These are phyloP conservation scores for Perdita meconis DNA, from an alignment of 2,888 invertebrate species.

Conservation along the genomic window DNA sequence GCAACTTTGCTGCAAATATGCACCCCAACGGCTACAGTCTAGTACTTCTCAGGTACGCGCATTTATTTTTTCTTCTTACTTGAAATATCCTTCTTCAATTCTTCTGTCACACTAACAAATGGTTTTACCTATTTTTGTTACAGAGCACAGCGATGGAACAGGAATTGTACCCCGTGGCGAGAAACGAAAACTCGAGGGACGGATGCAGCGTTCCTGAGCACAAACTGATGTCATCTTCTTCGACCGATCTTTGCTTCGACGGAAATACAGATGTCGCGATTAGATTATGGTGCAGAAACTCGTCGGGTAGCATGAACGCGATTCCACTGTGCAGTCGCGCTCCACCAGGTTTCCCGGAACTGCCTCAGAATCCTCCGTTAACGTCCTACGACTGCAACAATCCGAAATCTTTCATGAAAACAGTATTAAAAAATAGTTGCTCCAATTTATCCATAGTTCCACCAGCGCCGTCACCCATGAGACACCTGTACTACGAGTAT, in stretches of 20 bases:
- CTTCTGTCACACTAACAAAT: neutral
- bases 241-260: slow-evolving; percentile 29
- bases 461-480: slow-evolving; percentile 42
- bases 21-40: neutral
- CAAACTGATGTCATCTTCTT: slow-evolving; percentile 24
- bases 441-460: neutral
- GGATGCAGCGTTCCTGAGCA: neutral
- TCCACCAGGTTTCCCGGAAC: slow-evolving; percentile 37
- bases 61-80: too few species aligned
- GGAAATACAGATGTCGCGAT: neutral
- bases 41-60: neutral
- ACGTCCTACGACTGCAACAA: neutral
- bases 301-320: neutral
- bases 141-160: slow-evolving; percentile 10
- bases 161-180: slow-evolving; percentile 1
- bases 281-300: neutral
- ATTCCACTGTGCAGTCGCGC: neutral
- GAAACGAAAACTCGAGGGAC: slow-evolving; percentile 21
- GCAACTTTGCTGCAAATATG: neutral
- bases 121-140: neutral
- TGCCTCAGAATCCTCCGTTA: slow-evolving; percentile 39
- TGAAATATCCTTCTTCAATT: neutral
- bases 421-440: neutral
- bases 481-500: slow-evolving; percentile 45
- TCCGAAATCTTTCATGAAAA: neutral